Conservation (phyloP, 2,888 invertebrate genomes). For the Ophonus ardosiacus region DNA sequence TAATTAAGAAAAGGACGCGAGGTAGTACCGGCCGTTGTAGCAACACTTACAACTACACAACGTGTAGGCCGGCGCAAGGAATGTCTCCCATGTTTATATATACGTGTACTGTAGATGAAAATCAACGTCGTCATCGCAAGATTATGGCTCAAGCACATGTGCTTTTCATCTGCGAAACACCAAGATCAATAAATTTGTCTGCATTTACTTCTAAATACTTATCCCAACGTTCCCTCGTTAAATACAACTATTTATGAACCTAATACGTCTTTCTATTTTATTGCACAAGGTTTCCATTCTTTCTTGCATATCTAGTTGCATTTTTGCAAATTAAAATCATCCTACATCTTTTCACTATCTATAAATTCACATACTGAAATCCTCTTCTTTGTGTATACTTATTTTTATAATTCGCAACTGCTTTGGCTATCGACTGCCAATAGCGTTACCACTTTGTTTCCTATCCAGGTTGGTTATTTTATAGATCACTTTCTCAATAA, state of each 20-base stretch:
- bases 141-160: slow-evolving; percentile 24
- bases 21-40: slow-evolving; percentile 44
- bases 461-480: too few relatives aligned
- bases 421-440: too few relatives aligned
- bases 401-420: too few relatives aligned
- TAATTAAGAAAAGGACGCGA: slow-evolving; percentile 60
- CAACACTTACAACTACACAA: slow-evolving; percentile 32
- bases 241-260: slow-evolving; percentile 36
- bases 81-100: slow-evolving; percentile 7
- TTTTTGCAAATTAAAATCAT: slow-evolving; percentile 38
- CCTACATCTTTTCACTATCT: neutral
- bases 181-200: slow-evolving; percentile 48
- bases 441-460: too few relatives aligned
- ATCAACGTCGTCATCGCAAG: slow-evolving; percentile 27
- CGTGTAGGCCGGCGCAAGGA: slow-evolving; percentile 27
- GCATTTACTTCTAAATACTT: slow-evolving; percentile 39
- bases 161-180: slow-evolving; percentile 28
- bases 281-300: slow-evolving; percentile 19
- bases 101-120: slow-evolving; percentile 35
- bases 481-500: too few relatives aligned
- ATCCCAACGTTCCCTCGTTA: slow-evolving; percentile 27
- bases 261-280: slow-evolving; percentile 42
- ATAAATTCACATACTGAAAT: neutral
- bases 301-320: slow-evolving; percentile 12
- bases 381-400: too few relatives aligned